Evolutionary conservation across 2,888 invertebrate species (phyloP), one percentile per base, ranked within the genome.

Genomic region (Tanaodytes sp.): DNA sequence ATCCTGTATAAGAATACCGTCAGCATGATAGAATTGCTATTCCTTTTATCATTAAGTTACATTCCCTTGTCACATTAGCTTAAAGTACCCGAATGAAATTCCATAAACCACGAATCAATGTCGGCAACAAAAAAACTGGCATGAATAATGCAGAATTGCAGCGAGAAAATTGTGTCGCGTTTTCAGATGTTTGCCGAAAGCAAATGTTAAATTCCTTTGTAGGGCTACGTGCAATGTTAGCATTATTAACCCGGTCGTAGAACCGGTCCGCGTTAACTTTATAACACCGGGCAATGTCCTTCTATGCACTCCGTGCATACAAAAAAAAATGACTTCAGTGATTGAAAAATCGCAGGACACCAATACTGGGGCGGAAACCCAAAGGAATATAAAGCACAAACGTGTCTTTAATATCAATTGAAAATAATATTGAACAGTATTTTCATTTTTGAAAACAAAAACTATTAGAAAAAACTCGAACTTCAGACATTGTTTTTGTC

Each of bases 191-290:
- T 59, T 66, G 43, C 59, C 54, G 66, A 54, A 48, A 36, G 48
- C n/a, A n/a, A n/a, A 9, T 42, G 42, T 59, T 48, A 54, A 54
- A 66, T 66, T 66, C 52, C 16, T 59, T 43, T 49, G 49, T 31
- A 67, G 39, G 39, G 45, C 54, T 67, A 51, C 55, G 51, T 61
- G 55, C 49, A 45, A 43, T 49, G 61, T 54, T 57, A 42, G 57
- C 40, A 37, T 62, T 68, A 58, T 68, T 40, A 57, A 57, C 45
- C 40, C 39, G 62, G 58, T 52, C 62, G 62, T 58, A 57, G 62
- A 68, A 62, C 68, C 68, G 68, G 68, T 67, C 62, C 62, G 31
- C 42, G 57, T 67, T 57, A 62, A 62, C 43, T 57, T 67, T 62
- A 67, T 67, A 51, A 52, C 30, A 49, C 62, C 57, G 12, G 33